Evolutionary conservation across 2,888 invertebrate genomes (phyloP), one percentile per base, ranked within the genome.

Genomic region (Apotomis turbidana): DNA sequence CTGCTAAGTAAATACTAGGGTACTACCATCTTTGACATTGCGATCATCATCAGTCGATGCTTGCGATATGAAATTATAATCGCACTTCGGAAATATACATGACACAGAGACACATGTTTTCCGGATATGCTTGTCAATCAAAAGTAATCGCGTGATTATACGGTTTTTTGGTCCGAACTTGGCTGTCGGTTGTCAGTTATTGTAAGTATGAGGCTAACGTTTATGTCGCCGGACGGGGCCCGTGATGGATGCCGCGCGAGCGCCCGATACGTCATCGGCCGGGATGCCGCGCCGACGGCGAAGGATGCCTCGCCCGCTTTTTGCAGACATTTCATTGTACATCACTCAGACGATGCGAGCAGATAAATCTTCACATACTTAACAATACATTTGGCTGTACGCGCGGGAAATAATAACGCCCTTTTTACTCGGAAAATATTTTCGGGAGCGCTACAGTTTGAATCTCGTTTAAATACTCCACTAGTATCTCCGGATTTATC

Each of bases 241-340:
- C 64, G 77, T 85, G 86, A 86, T 86, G 80, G 86, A 86, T 85
- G 80, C 76, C 74, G 74, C 60, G 75, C 73, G 71, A 80, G 77
- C 63, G 74, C 77, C 76, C 79, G 77, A 79, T 81, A 80, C 78
- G 81, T 82, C 80, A 81, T 76, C 77, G 75, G 76, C 70, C 74
- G 75, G 81, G 78, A 85, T 84, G 73, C 76, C 76, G 57, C 46
- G 63, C 62, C 52, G 70, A 46, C 68, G 67, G 44, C 70, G 73
- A 67, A 60, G 75, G 73, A 74, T 74, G 73, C 73, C 71, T 62
- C 60, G 68, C 58, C 73, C 71, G 75, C 73, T 78, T 79, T 77
- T 78, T 78, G 76, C 77, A 54, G 66, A 57, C 76, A 71, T 76
- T 76, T 75, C 74, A 68, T 61, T 70, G 74, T 74, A 77, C 74